Evolutionary conservation across 2,113 vertebrate genomes (phyloP), one percentile per base, ranked within the genome.

Genomic region (Otolemur garnettii): DNA sequence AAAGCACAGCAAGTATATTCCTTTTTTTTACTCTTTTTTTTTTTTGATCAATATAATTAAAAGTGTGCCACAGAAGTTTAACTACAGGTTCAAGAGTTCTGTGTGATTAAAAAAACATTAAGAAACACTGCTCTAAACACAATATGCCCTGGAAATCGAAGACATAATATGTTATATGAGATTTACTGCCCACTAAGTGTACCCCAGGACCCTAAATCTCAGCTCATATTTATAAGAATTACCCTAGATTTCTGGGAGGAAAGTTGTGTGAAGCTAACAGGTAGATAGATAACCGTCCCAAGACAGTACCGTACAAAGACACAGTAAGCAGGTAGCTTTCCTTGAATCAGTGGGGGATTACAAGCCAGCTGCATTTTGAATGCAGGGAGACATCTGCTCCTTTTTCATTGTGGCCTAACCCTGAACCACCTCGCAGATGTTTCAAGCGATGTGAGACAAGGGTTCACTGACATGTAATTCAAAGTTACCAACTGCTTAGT

Each of bases 351-450:
- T 9, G 33, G 14, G 26, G n/a, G 62, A 30, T 3, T 18, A 53
- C 4, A 30, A 92, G 62, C 14, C 62, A 21, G 14, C 2, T 59
- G 90, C 77, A 12, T 68, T 79, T 13, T 82, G 38, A 91, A 95
- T 24, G 28, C 72, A 88, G 59, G 28, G 57, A 81, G 93, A 95
- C 72, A 96, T 38, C 93, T 96, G 90, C 79, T 85, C 53, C 26
- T n/a, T 42, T 38, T 64, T 86, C 88, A 62, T 1, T 86, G 81
- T 38, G 64, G 93, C 59, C 69, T 64, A n/a, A 21, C 57, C 68
- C 87, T 74, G 19, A 95, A 93, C 74, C 24, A 33, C 82, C 53
- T 64, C 86, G 79, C 28, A 83, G 42, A 84, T 64, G 45, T 62
- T 83, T 96, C 71, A 80, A 55, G 38, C 19, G 55, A 79, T 7